Evolutionary conservation across 2,797 vertebrate genomes (phyloP), one percentile per base, ranked within the genome.

Genomic region (Trichosurus vulpecula): DNA sequence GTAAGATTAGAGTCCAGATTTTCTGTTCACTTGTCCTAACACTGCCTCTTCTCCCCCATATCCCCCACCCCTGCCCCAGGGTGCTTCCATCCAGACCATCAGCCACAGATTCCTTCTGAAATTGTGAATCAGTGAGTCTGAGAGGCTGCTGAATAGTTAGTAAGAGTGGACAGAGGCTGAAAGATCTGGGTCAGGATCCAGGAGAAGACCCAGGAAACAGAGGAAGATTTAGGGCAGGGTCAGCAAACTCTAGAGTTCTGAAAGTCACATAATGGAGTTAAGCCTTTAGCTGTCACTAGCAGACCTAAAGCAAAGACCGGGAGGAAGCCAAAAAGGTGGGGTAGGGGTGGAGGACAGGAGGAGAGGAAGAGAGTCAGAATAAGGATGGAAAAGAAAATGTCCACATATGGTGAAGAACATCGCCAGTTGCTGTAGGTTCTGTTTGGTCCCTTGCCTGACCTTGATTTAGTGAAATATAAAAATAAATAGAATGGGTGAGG

Each of bases 351-450:
- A 51, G 12, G n/a, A 2, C 19, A 19, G 1, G 12, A 11, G 12
- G 9, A 66, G 74, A 91, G 74, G 91, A 54, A 66, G 41, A 74
- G 29, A 87, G 25, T 6, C 41, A 27, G 41, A 47, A 87, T 27
- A 87, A 87, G 57, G 30, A 56, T 6, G 92, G 66, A 54, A 66
- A 90, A 92, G 92, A 56, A 94, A 93, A 92, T 3, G 22, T 87
- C 27, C 22, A 12, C 41, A 11, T 74, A 41, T 13, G 22, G 56
- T 58, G 87, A n/a, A 58, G 91, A 94, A 90, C 35, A 5, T 52
- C 13, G 91, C 53, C 55, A 9, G 55, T 35, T 0, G 52, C 56
- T 54, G 30, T 4, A 51, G 52, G 91, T 31, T 14, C 55, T 89
- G 47, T 58, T 92, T 30, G 54, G n/a, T 66, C 52, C 91, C 58